These are phyloP conservation scores for Solenopsis invicta DNA, from an alignment of 1,140 invertebrate species.

Conservation along the genomic window DNA sequence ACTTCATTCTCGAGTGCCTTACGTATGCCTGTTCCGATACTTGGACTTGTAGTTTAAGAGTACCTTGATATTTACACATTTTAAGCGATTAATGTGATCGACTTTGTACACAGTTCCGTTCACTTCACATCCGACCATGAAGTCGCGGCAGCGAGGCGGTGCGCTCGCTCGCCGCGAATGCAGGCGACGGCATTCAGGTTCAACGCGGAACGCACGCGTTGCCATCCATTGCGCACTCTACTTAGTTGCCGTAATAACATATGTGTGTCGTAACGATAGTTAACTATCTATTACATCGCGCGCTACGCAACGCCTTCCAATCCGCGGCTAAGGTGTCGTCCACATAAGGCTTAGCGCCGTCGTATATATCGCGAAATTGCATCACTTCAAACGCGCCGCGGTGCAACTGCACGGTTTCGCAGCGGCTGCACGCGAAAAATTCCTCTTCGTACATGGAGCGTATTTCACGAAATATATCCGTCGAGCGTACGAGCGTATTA, in stretches of 20 bases:
- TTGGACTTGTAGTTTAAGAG: background rate
- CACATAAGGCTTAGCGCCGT: slow-evolving; percentile 18
- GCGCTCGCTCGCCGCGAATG: background rate
- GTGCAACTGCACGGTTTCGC: background rate
- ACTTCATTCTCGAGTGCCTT: background rate
- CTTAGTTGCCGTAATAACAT: slow-evolving; percentile 56
- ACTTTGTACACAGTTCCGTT: slow-evolving; percentile 34
- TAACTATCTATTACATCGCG: slow-evolving; percentile 70
- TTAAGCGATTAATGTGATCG: slow-evolving; percentile 18
- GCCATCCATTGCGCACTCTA: slow-evolving; percentile 40
- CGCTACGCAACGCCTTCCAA: slow-evolving; percentile 44
- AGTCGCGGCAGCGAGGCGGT: background rate
- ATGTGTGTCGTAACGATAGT: slow-evolving; percentile 62
- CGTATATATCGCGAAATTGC: background rate
- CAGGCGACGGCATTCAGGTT: slow-evolving; percentile 52
- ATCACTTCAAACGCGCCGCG: background rate
- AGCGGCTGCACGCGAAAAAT: background rate
- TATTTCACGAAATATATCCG: background rate
- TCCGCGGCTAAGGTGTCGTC: background rate
- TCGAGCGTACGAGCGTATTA: background rate
- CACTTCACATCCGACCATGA: slow-evolving; percentile 41
- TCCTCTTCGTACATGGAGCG: background rate
- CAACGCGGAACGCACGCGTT: slow-evolving; percentile 47
- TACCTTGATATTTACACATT: background rate
- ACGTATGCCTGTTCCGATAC: background rate